Evolutionary conservation across 2,888 invertebrate species (phyloP).

Genomic region (Eudasyphora cyanicolor): DNA sequence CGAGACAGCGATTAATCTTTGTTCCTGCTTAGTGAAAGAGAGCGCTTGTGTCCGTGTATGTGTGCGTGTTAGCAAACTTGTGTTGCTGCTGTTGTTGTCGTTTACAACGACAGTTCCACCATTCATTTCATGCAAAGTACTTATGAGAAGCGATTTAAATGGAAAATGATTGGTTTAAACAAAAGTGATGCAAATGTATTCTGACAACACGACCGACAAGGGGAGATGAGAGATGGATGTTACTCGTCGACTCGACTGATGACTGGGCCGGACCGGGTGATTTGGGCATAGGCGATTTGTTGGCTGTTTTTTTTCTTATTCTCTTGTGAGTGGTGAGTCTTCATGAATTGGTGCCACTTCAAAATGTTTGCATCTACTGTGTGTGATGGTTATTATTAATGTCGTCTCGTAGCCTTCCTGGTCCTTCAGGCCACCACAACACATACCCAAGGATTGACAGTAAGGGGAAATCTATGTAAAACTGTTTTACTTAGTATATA

Average conservation of each 20-base stretch:
- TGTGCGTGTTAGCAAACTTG: constrained; percentile 1
- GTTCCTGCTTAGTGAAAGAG: background rate
- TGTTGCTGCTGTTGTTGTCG: too few species aligned
- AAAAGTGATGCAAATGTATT: constrained; percentile 32
- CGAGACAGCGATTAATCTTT: constrained; percentile 60
- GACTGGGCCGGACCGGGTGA: background rate
- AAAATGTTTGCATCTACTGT: background rate
- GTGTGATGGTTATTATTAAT: constrained; percentile 16
- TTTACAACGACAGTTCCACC: constrained; percentile 24
- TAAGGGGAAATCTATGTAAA: too few species aligned
- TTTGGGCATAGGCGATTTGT: background rate
- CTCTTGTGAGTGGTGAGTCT: background rate
- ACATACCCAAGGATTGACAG: too few species aligned
- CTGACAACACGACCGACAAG: constrained; percentile 3
- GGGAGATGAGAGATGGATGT: background rate
- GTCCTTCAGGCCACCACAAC: background rate
- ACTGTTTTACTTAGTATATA: too few species aligned
- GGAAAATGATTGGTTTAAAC: constrained; percentile 38
- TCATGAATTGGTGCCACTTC: background rate
- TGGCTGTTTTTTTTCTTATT: background rate
- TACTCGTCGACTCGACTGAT: background rate
- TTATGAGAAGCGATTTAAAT: constrained; percentile 39
- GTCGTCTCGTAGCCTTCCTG: background rate
- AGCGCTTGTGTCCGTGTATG: background rate
- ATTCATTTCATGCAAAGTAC: constrained; percentile 28